These are phyloP conservation scores for Argynnis bischoffii DNA, from an alignment of 2,888 invertebrate species.

Conservation along the genomic window DNA sequence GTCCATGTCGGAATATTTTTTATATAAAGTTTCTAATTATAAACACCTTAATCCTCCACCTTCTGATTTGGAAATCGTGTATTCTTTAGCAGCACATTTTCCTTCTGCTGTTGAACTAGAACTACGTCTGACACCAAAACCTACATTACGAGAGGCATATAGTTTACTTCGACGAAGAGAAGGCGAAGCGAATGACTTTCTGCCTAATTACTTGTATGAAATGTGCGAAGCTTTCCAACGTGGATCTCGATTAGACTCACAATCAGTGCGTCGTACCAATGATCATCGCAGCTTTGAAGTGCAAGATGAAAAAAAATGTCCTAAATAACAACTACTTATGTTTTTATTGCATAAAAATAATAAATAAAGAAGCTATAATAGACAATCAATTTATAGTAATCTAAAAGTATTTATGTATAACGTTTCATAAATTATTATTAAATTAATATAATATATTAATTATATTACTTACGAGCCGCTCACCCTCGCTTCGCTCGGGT, in stretches of 20 bases:
- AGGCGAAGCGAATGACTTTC: constrained; percentile 69
- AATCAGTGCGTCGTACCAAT: constrained; percentile 55
- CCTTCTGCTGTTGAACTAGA: constrained; percentile 75
- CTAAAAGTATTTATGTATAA: too few relatives aligned
- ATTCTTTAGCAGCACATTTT: constrained; percentile 75
- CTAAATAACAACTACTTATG: constrained; percentile 13
- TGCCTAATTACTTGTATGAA: constrained; percentile 77
- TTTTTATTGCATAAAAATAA: neutral
- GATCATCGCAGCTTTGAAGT: constrained; percentile 49
- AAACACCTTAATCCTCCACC: constrained; percentile 73
- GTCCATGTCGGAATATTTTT: constrained; percentile 76
- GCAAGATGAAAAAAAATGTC: constrained; percentile 52
- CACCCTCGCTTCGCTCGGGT: too few relatives aligned
- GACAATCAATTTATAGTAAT: too few relatives aligned
- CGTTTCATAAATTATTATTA: too few relatives aligned
- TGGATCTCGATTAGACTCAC: constrained; percentile 66
- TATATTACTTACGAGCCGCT: too few relatives aligned
- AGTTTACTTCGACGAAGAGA: constrained; percentile 72
- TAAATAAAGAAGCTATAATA: too few relatives aligned
- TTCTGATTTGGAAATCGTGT: constrained; percentile 75
- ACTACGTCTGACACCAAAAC: constrained; percentile 73
- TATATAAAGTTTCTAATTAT: constrained; percentile 75
- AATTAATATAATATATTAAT: too few relatives aligned
- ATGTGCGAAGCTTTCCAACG: constrained; percentile 78
- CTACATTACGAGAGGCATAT: constrained; percentile 74